phyloP scores from a whole-genome alignment of 2,888 invertebrate species.

The Dasypogon diadema region DNA sequence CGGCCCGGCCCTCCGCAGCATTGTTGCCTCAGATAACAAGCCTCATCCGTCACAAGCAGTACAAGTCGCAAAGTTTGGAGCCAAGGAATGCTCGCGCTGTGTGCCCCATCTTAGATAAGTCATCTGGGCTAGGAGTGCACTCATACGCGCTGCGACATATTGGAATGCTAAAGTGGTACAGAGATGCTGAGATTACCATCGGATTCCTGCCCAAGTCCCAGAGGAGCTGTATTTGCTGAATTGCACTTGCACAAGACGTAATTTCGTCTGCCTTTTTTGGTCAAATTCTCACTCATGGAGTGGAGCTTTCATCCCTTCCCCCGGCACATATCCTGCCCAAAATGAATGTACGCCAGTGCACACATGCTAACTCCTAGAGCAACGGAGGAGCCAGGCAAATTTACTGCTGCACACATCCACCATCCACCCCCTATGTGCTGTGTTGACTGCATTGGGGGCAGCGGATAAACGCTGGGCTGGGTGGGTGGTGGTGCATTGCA shows the following conservation, averaged over 20 bases:
- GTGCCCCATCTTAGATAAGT: conserved; percentile 21
- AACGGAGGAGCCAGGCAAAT: conserved; percentile 20
- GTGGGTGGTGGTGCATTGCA: conserved; percentile 67
- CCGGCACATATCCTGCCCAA: neutral
- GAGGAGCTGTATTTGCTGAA: neutral
- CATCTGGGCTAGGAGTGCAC: neutral
- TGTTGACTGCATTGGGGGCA: conserved; percentile 48
- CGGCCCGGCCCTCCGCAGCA: conserved; percentile 2
- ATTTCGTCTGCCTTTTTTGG: conserved; percentile 8
- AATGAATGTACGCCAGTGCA: neutral
- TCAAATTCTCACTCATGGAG: conserved; percentile 11
- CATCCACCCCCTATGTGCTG: conserved; percentile 46
- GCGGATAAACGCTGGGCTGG: conserved; percentile 17
- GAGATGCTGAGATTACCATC: conserved; percentile 20
- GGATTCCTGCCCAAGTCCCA: neutral
- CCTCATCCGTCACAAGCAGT: conserved; percentile 35
- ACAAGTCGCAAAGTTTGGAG: conserved; percentile 27
- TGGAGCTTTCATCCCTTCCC: neutral
- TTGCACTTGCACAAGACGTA: conserved; percentile 21
- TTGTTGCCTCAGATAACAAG: conserved; percentile 41
- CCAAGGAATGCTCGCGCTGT: conserved; percentile 19
- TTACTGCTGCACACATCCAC: conserved; percentile 43
- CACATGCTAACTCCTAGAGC: conserved; percentile 10
- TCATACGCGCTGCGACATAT: conserved; percentile 39
- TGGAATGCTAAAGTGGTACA: conserved; percentile 14